Evolutionary conservation across 1,140 invertebrate genomes (phyloP), one percentile per base, ranked within the genome.

Genomic region (Drosophila seguyi): DNA sequence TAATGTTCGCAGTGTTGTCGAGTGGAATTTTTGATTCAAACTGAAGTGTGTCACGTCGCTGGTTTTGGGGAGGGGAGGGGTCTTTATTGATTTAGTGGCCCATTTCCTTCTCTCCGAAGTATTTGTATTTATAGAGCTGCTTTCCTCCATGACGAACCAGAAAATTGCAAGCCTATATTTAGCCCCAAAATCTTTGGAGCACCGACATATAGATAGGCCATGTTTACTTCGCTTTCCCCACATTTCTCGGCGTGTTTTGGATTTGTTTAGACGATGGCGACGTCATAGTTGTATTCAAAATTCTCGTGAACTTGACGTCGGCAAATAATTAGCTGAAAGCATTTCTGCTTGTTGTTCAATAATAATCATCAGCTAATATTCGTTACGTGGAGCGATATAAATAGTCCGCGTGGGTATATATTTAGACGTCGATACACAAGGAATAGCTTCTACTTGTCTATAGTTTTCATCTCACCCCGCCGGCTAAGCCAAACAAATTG

Each of bases 301-400:
- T 85, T 66, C 85, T 82, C 79, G 29, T 83, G 83, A 90, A 85
- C 74, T 88, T 90, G 81, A 77, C 85, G 85, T 88, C 74, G 81
- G 60, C 82, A 42, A 73, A 76, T 87, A 84, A 87, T 80, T 87
- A 90, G 57, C 62, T 77, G 75, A 84, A 86, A 74, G 41, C 68
- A 71, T 80, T 90, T 83, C 71, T 47, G 79, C 87, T 85, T 72
- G 67, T 73, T 73, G 52, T 58, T 72, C 66, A 72, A 84, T 88
- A 88, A 85, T 81, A 72, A 79, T 79, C 55, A 67, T 38, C 42
- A 68, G 65, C 69, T 75, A 87, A 88, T 90, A 78, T 72, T 78
- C 69, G 78, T 88, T 88, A 84, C 84, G 84, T 90, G 69, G 67
- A 90, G 55, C 39, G 44, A 61, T 90, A 85, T 59, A 90, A 88